These are phyloP conservation scores for Archaeoteleia sp. DNA, from an alignment of 2,888 invertebrate genomes.

Conservation along the genomic window DNA sequence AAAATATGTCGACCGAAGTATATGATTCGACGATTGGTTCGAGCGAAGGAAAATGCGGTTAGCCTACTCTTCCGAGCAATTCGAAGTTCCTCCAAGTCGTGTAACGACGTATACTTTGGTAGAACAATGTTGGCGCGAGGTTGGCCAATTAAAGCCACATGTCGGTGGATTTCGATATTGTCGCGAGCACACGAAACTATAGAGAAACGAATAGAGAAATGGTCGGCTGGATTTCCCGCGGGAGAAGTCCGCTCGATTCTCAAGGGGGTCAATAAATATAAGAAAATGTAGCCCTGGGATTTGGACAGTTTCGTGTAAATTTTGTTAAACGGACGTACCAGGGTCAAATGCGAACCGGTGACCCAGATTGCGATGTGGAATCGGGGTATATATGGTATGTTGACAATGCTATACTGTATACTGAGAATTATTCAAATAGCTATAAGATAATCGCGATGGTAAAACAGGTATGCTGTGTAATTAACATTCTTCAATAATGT, in stretches of 20 bases:
- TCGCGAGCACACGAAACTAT: constrained; percentile 7
- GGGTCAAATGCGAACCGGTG: constrained; percentile 12
- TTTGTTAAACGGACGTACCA: constrained; percentile 3
- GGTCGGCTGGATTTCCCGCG: constrained; percentile 34
- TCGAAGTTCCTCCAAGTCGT: too few species aligned
- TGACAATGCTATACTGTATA: neutral
- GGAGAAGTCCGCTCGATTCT: constrained; percentile 6
- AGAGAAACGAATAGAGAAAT: constrained; percentile 29
- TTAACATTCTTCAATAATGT: too few species aligned
- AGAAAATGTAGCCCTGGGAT: constrained; percentile 9
- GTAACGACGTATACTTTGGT: too few species aligned
- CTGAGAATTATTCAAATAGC: too few species aligned
- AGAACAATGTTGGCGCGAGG: neutral
- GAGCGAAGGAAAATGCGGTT: too few species aligned
- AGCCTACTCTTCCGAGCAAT: too few species aligned
- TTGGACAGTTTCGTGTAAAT: constrained; percentile 30
- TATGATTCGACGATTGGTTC: too few species aligned
- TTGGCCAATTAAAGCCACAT: constrained; percentile 29
- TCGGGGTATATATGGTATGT: neutral
- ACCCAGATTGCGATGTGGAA: constrained; percentile 24
- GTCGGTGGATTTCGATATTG: constrained; percentile 4
- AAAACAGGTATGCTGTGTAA: too few species aligned
- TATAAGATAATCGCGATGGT: too few species aligned
- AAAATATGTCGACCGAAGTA: too few species aligned
- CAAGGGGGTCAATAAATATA: constrained; percentile 6